phyloP scores from a whole-genome alignment of 2,888 invertebrate genomes.

The Drosophila greeni region DNA sequence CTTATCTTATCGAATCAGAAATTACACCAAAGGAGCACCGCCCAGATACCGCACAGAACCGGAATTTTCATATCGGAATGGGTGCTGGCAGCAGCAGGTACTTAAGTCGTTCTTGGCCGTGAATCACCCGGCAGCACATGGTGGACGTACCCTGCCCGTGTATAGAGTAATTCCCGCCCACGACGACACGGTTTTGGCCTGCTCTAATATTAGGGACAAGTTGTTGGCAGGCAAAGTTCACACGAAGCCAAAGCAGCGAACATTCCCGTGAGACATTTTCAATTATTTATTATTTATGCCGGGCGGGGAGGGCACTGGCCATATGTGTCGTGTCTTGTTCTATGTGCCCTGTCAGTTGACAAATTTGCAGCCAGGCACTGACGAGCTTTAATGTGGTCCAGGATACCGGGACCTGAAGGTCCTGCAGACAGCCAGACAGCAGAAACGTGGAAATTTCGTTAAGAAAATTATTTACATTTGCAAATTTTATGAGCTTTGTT shows the following conservation, averaged over 20 bases:
- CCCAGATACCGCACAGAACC: conserved; percentile 7
- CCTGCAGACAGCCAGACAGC: conserved; percentile 12
- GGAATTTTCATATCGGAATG: neutral
- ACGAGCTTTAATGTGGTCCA: conserved; percentile 64
- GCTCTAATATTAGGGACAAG: conserved; percentile 68
- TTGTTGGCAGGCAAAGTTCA: conserved; percentile 67
- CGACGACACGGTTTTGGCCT: conserved; percentile 47
- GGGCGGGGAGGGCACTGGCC: conserved; percentile 44
- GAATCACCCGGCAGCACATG: conserved; percentile 1
- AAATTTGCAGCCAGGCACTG: conserved; percentile 61
- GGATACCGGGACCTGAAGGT: conserved; percentile 10
- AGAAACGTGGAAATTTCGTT: conserved; percentile 66
- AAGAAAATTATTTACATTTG: conserved; percentile 73
- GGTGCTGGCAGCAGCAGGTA: neutral
- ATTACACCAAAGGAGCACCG: conserved; percentile 16
- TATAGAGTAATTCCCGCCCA: conserved; percentile 20
- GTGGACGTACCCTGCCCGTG: conserved; percentile 1
- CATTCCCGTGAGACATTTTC: conserved; percentile 72
- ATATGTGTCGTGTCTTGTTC: conserved; percentile 56
- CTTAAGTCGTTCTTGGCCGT: conserved; percentile 4
- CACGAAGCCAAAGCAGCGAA: conserved; percentile 53
- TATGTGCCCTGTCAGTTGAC: conserved; percentile 57
- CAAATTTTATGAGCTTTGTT: conserved; percentile 72
- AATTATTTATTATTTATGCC: conserved; percentile 74
- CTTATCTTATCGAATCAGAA: conserved; percentile 29